phyloP scores from a whole-genome alignment of 2,888 invertebrate genomes.

The Charanyca ferruginea region DNA sequence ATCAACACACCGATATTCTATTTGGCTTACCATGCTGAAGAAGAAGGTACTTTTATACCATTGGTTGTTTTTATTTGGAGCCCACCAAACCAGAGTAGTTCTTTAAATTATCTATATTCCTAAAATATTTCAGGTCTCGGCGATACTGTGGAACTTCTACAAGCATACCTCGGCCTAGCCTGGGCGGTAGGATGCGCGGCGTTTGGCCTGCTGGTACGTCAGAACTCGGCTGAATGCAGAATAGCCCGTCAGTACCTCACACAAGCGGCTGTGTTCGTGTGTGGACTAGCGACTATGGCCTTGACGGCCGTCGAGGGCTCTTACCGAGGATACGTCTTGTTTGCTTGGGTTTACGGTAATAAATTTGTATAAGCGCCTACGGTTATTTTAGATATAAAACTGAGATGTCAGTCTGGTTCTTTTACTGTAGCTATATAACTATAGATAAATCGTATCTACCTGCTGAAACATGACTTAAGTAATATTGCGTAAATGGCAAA shows the following conservation, averaged over 20 bases:
- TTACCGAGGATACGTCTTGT: constrained; percentile 95
- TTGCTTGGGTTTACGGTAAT: constrained; percentile 95
- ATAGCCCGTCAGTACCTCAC: constrained; percentile 96
- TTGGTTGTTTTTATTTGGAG: not conserved
- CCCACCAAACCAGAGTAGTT: not conserved
- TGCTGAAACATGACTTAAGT: not conserved
- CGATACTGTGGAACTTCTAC: constrained; percentile 92
- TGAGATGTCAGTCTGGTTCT: not conserved
- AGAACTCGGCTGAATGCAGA: constrained; percentile 95
- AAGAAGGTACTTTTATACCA: constrained; percentile 90
- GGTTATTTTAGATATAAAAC: not conserved
- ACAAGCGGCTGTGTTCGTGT: constrained; percentile 95
- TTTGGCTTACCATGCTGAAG: constrained; percentile 95
- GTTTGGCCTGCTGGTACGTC: constrained; percentile 95
- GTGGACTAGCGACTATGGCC: constrained; percentile 94
- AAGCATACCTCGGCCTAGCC: constrained; percentile 95
- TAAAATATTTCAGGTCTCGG: constrained; percentile 82
- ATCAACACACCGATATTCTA: constrained; percentile 96
- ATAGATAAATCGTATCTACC: not conserved
- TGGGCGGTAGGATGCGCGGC: constrained; percentile 96
- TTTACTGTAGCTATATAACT: too few relatives aligned
- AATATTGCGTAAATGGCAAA: not conserved
- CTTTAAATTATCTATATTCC: not conserved
- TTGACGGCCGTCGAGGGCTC: constrained; percentile 95
- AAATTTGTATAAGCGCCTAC: not conserved